Evolutionary conservation across 2,888 invertebrate genomes (phyloP), one percentile per base, ranked within the genome.

Genomic region (Molorchus minor): DNA sequence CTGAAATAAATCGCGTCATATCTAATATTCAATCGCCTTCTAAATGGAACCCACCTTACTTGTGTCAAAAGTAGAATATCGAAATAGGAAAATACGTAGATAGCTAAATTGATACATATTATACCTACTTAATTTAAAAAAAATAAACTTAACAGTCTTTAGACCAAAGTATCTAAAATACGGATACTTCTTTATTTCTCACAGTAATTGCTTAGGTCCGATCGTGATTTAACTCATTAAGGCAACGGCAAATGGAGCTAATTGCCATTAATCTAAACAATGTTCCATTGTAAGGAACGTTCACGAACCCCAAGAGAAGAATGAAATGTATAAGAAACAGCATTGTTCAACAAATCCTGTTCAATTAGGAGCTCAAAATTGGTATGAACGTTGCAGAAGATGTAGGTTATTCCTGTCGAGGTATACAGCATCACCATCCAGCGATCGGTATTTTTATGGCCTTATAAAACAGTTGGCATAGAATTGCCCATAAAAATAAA

Each of bases 141-240:
- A n/a, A n/a, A n/a, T n/a, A n/a, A n/a, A n/a, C n/a, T n/a, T n/a
- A n/a, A n/a, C n/a, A n/a, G n/a, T n/a, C n/a, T n/a, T n/a, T n/a
- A n/a, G n/a, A n/a, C n/a, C n/a, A n/a, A n/a, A n/a, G n/a, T n/a
- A n/a, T n/a, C n/a, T n/a, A n/a, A n/a, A n/a, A n/a, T n/a, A n/a
- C n/a, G n/a, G n/a, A n/a, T n/a, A n/a, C n/a, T n/a, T n/a, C n/a
- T 38, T 5, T 25, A 13, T 40, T 49, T 21, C 15, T 10, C n/a
- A 15, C 25, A 8, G 38, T 25, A 38, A 38, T 38, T 38, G 20
- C 13, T 49, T 38, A 49, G 36, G 16, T 21, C n/a, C 25, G 36
- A 49, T 36, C 49, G 49, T 49, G 49, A 49, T 49, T 38, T 38
- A 38, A 49, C 38, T 49, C 49, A 49, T 49, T 49, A 49, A 25